A percentile compares a stretch with the other conserved stretches of the same genome.
phyloP scores from a whole-genome alignment of 2,797 vertebrate species.

The Orestias chungarensis region DNA sequence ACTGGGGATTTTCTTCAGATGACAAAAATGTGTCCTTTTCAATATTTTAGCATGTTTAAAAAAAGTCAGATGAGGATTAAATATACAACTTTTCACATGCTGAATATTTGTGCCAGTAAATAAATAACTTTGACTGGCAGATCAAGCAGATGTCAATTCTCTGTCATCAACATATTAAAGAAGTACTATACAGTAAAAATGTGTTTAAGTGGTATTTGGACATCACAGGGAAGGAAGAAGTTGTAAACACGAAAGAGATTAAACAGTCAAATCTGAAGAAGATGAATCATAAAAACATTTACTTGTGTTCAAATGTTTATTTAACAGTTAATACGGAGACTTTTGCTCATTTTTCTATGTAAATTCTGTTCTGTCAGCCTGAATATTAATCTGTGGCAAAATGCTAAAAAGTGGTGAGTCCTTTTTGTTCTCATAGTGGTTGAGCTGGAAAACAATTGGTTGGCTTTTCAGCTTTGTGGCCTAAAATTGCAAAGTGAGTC shows the following conservation, averaged over 20 bases:
- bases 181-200: neutral
- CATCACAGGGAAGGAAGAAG: neutral
- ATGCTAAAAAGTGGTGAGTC: too few species aligned
- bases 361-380: too few species aligned
- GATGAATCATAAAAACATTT: neutral
- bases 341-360: too few species aligned
- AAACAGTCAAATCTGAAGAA: neutral
- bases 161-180: neutral
- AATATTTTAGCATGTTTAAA: neutral
- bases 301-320: neutral
- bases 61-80: neutral
- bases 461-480: neutral
- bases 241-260: neutral
- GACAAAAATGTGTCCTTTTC: neutral
- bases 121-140: too few species aligned
- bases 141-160: neutral
- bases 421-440: neutral
- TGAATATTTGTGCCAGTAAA: too few species aligned
- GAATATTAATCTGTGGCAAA: too few species aligned
- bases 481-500: too few species aligned
- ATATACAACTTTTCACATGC: too few species aligned
- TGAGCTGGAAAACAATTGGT: neutral
- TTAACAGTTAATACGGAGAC: too few species aligned
- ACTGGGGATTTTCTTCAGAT: too few species aligned
- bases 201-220: neutral